Percentiles rank a stretch among this genome's conserved stretches.
Conservation (phyloP, 2,113 vertebrate genomes). For the Coturnix japonica region DNA sequence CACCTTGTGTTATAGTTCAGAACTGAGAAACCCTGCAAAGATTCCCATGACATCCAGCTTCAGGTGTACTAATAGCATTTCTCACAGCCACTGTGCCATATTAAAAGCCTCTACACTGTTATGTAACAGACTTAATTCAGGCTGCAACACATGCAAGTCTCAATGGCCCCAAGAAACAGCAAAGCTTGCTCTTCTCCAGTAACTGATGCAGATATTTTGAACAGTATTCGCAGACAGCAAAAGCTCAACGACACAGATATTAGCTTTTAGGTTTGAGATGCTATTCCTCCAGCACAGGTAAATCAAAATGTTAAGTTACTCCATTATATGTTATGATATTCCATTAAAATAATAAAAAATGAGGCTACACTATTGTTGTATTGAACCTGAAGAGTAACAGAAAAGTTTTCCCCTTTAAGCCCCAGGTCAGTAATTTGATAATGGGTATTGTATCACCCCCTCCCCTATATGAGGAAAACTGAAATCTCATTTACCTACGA, state of each 20-base stretch:
- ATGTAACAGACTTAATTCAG: background rate
- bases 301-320: background rate
- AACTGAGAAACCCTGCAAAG: background rate
- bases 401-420: background rate
- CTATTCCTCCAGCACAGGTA: background rate
- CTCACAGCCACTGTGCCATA: background rate
- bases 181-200: background rate
- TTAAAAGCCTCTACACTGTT: background rate
- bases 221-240: background rate
- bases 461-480: background rate
- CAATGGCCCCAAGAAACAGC: background rate
- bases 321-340: background rate
- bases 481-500: background rate
- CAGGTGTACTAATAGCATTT: background rate
- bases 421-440: background rate
- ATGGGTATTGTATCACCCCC: background rate
- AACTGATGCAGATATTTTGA: background rate
- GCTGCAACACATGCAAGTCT: background rate
- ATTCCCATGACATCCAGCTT: background rate
- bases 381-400: background rate
- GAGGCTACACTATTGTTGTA: background rate
- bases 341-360: background rate
- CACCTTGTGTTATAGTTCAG: slow-evolving; percentile 30
- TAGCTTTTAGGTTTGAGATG: background rate
- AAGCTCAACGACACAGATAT: background rate